These are phyloP conservation scores for Lasiommata megera DNA, from an alignment of 2,888 invertebrate genomes.

Conservation along the genomic window DNA sequence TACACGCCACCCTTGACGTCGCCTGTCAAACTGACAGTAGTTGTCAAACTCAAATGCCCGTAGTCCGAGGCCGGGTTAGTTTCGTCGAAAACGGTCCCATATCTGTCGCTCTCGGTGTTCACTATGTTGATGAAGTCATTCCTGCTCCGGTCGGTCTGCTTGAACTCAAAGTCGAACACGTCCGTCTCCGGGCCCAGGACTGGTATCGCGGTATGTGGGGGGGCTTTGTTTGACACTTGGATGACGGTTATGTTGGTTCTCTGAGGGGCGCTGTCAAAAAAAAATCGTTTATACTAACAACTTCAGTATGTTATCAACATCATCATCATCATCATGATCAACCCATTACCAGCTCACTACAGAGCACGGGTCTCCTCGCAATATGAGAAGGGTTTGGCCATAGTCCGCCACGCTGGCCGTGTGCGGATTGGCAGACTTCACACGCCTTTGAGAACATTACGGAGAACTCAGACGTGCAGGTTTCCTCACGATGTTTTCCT, in stretches of 20 bases:
- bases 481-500: too few relatives aligned
- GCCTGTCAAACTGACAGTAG: constrained; percentile 67
- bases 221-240: constrained; percentile 79
- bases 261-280: constrained; percentile 47
- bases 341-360: too few relatives aligned
- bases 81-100: constrained; percentile 58
- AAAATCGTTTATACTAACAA: not conserved
- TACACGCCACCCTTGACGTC: constrained; percentile 60
- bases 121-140: constrained; percentile 67
- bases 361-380: too few relatives aligned
- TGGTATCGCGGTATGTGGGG: constrained; percentile 71
- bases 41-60: constrained; percentile 69
- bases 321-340: too few relatives aligned
- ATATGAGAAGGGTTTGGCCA: too few relatives aligned
- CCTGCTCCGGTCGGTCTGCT: constrained; percentile 39
- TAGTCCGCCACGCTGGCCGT: too few relatives aligned
- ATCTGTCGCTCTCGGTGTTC: constrained; percentile 58
- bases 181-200: constrained; percentile 55
- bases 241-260: constrained; percentile 81
- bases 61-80: constrained; percentile 50
- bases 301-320: too few relatives aligned
- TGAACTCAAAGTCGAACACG: constrained; percentile 64
- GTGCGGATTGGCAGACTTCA: too few relatives aligned
- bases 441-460: too few relatives aligned
- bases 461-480: too few relatives aligned